phyloP scores from a whole-genome alignment of 2,888 invertebrate species.

The Ophonus ardosiacus region DNA sequence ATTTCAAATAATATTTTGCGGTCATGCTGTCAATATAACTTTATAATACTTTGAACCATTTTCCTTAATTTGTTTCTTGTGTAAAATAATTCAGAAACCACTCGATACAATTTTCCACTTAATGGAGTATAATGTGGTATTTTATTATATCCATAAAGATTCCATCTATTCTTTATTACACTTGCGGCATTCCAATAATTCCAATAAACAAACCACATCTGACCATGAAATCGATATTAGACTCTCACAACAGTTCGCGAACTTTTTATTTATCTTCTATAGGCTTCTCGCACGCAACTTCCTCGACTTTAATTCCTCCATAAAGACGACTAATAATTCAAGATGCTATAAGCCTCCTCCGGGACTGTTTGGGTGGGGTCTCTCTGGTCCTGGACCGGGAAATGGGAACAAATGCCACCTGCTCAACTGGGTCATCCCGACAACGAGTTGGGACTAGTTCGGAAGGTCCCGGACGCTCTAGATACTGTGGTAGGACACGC shows the following conservation, averaged over 20 bases:
- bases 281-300: background rate
- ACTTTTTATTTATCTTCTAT: constrained; percentile 13
- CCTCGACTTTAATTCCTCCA: background rate
- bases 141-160: constrained; percentile 38
- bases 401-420: constrained; percentile 50
- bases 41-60: too few species aligned
- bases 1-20: too few species aligned
- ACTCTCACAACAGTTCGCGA: background rate
- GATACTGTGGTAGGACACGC: background rate
- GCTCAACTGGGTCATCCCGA: constrained; percentile 58
- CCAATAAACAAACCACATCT: constrained; percentile 53
- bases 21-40: too few species aligned
- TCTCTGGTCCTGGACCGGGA: background rate
- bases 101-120: background rate
- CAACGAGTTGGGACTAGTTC: background rate
- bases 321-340: constrained; percentile 34
- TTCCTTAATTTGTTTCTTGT: background rate
- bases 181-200: constrained; percentile 42
- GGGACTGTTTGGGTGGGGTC: constrained; percentile 14
- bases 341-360: background rate
- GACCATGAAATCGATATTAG: constrained; percentile 10
- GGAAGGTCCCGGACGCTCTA: constrained; percentile 2
- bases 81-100: background rate
- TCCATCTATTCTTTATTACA: constrained; percentile 43
- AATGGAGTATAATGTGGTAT: background rate